These are phyloP conservation scores for Ceyx cyanopectus DNA, from an alignment of 2,113 vertebrate species.

Conservation along the genomic window DNA sequence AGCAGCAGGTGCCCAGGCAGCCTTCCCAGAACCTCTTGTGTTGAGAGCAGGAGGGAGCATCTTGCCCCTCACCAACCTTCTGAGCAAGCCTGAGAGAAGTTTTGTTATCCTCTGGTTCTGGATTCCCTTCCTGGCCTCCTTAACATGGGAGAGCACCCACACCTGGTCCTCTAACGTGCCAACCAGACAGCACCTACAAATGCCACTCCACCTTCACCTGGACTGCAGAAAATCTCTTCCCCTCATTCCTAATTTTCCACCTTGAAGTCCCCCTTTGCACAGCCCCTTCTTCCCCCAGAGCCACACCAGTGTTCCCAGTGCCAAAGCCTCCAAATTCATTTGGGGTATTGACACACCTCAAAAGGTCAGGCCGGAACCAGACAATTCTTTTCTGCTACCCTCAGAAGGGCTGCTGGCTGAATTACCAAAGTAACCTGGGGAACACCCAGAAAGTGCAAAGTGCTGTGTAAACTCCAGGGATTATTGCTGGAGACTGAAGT, in stretches of 20 bases:
- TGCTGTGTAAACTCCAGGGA: rapidly evolving
- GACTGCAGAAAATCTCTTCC: neutral
- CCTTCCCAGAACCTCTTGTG: neutral
- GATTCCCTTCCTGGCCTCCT: neutral
- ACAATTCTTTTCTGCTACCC: neutral
- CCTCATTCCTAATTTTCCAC: neutral
- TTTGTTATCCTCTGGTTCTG: neutral
- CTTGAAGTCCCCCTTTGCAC: neutral
- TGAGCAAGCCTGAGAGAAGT: neutral
- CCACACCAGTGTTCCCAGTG: rapidly evolving
- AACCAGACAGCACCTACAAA: rapidly evolving
- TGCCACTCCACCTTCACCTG: neutral
- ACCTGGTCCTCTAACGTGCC: neutral
- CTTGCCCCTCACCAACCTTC: neutral
- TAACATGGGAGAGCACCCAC: neutral
- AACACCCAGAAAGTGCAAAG: neutral
- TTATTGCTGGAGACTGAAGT: neutral
- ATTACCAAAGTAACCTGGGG: neutral
- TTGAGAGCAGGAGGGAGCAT: neutral
- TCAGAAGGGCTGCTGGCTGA: neutral
- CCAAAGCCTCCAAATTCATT: neutral
- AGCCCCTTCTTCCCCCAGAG: neutral
- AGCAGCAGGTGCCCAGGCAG: neutral
- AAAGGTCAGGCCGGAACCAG: neutral
- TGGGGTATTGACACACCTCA: neutral